Conservation (phyloP, 1,140 invertebrate genomes). For the Orchesella cincta region DNA sequence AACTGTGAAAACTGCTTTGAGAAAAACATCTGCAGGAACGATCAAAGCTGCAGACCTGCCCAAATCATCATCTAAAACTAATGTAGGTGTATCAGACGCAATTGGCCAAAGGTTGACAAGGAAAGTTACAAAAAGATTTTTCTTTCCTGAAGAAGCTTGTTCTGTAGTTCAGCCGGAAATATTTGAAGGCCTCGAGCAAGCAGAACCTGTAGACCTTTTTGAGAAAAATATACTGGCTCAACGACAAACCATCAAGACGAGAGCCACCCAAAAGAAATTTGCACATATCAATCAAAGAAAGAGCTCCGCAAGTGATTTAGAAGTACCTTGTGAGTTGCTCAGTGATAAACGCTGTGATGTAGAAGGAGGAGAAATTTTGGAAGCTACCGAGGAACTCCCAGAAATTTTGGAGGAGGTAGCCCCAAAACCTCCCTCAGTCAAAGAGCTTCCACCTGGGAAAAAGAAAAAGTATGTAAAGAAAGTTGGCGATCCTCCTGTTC, state of each 20-base stretch:
- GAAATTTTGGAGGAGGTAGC: background rate
- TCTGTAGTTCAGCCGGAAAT: conserved; percentile 19
- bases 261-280: background rate
- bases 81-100: background rate
- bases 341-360: conserved; percentile 24
- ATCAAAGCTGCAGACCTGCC: background rate
- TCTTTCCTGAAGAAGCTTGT: conserved; percentile 32
- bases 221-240: conserved; percentile 30
- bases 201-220: conserved; percentile 29
- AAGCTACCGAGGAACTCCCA: background rate
- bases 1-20: conserved; percentile 32
- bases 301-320: conserved; percentile 14
- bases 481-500: background rate
- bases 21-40: background rate
- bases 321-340: conserved; percentile 3
- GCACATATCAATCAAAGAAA: conserved; percentile 9
- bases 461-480: conserved; percentile 4
- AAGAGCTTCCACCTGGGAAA: background rate
- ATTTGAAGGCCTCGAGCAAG: conserved; percentile 27
- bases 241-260: background rate
- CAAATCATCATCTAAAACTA: background rate
- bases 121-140: conserved; percentile 38
- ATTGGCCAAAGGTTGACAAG: conserved; percentile 16
- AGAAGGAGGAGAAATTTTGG: background rate
- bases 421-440: background rate